Base-by-base conservation (phyloP, 2,113 vertebrate species). In the Rhynchopsitta pachyrhyncha region DNA sequence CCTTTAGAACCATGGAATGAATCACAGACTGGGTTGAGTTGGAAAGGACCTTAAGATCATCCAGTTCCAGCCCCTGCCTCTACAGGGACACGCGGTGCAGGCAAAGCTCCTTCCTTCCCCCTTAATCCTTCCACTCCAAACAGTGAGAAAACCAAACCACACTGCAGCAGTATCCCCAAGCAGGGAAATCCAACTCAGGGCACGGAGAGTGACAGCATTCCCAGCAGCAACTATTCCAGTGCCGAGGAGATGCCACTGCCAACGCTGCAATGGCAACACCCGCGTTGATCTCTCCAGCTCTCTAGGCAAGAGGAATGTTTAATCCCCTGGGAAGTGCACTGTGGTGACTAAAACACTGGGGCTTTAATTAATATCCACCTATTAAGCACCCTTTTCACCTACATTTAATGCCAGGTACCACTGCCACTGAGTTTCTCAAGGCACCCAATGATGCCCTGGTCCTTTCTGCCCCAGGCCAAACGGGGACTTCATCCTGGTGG, bases 121-220 rank as follows among this genome's bases (percentile, higher is more conserved):
- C 17, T 11, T 3, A n/a, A 66, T 2, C 35, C 53, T 42, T 27
- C 17, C 44, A 7, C 39, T 66, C 16, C 66, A 3, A 69, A 41
- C 6, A 2, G 2, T 0, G 8, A 47, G 42, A 64, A 79, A 50
- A 69, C 11, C 1, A 27, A 78, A 59, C 5, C 20, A 25, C 23
- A 3, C 6, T 28, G 41, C 13, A 37, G 50, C 47, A 47, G 33
- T 10, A 1, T 2, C 73, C 63, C 39, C 68, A 31, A 10, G 63
- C 44, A 53, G 50, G 52, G 37, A 39, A 47, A 59, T 2, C 31
- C 6, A 17, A 20, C 7, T 8, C 9, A 1, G 39, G 59, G 27
- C 46, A 11, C 0, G 0, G 23, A 6, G 3, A 6, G 41, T 8
- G 62, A 20, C 37, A 3, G 67, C 11, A 12, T 1, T 35, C 27